Conservation (phyloP, 2,797 vertebrate species). For the Enoplosus armatus region DNA sequence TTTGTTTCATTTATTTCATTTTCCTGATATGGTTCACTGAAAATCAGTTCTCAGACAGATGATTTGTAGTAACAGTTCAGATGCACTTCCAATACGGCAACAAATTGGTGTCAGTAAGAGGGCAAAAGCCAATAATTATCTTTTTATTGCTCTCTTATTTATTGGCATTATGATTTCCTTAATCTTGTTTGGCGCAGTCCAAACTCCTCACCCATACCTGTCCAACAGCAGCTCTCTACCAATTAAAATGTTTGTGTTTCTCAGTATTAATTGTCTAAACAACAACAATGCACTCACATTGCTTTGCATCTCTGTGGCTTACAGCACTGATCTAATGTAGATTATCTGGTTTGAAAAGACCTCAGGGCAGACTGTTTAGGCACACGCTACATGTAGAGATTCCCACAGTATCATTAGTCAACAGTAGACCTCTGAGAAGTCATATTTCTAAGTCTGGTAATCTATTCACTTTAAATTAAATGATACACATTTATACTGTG, state of each 20-base stretch:
- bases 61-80: constrained; percentile 3
- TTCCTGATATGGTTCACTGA: not conserved
- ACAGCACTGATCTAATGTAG: constrained; percentile 12
- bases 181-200: not conserved
- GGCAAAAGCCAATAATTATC: constrained; percentile 21
- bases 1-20: constrained; percentile 39
- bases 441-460: constrained; percentile 5
- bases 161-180: not conserved
- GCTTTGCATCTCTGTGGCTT: constrained; percentile 12
- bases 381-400: not conserved
- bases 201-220: not conserved
- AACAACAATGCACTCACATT: not conserved
- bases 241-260: not conserved
- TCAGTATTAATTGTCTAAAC: not conserved
- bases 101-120: constrained; percentile 3
- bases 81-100: not conserved
- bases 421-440: not conserved
- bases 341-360: constrained; percentile 20
- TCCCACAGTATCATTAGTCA: constrained; percentile 12
- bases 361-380: constrained; percentile 1
- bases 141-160: not conserved
- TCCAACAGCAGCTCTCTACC: not conserved
- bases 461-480: not conserved
- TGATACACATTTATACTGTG: not conserved
- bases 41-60: constrained; percentile 17